Evolutionary conservation across 2,797 vertebrate genomes (phyloP), one percentile per base, ranked within the genome.

Genomic region (Pteronotus mesoamericanus): DNA sequence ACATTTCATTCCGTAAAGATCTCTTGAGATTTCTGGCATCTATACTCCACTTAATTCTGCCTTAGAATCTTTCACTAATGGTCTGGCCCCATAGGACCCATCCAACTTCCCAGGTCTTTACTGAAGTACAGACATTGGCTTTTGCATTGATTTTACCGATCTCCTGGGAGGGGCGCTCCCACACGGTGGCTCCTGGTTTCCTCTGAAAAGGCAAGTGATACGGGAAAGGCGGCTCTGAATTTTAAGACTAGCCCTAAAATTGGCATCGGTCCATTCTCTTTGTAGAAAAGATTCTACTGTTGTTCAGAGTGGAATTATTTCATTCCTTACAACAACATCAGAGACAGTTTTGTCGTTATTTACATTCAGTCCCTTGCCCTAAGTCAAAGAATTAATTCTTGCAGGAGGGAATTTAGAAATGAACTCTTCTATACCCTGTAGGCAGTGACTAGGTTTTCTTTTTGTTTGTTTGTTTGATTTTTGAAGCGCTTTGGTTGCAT

Each of bases 31-130:
- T 92, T 78, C 24, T 66, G 66, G 26, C 46, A 89, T 94, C 71
- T 53, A 75, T 77, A 48, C 42, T 75, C 44, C 69, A 96, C 83
- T 96, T 96, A 89, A 96, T 96, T 96, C 90, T 96, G 32, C 53
- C 94, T 86, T 87, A 94, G 79, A 91, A 61, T 92, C 75, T 93
- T 86, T 95, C 85, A 91, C 83, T 72, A 69, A 66, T 48, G 48
- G 44, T 71, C 51, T 18, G 78, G 29, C 80, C 91, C 86, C 88
- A n/a, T 42, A 85, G 95, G 92, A 69, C 71, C 71, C 92, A 94
- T 96, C 91, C 86, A 66, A 86, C 92, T 66, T 89, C 87, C 84
- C 66, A 57, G 77, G 92, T 91, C 95, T 96, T 94, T 71, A 39
- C 89, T 51, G 68, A 95, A 89, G 94, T 88, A 79, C 37, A 84